These are phyloP conservation scores for Arremon aurantiirostris DNA, from an alignment of 2,797 vertebrate species.

Conservation along the genomic window DNA sequence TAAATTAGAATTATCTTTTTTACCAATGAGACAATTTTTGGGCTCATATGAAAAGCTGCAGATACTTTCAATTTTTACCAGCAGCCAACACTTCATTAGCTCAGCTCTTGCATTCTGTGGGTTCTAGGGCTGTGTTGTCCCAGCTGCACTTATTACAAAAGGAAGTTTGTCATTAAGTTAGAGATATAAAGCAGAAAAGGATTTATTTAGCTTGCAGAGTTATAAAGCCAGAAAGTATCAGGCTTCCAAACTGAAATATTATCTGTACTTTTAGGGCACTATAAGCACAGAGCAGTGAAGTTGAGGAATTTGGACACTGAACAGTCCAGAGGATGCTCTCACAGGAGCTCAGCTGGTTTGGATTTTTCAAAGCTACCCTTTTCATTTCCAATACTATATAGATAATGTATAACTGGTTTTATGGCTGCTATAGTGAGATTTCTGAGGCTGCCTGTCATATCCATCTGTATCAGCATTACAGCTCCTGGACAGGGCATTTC, in stretches of 20 bases:
- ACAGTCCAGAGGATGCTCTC: background rate
- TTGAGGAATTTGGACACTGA: background rate
- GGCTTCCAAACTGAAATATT: background rate
- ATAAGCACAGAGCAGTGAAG: background rate
- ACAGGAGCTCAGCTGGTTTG: background rate
- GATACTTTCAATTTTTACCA: background rate
- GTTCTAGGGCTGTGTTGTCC: background rate
- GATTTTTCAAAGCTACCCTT: background rate
- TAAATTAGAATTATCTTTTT: background rate
- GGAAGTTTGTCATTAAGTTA: background rate
- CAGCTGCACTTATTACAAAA: background rate
- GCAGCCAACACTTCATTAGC: background rate
- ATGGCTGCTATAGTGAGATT: background rate
- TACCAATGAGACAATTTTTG: background rate
- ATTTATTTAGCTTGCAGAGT: background rate
- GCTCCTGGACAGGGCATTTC: background rate
- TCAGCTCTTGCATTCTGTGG: background rate
- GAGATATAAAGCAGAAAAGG: background rate
- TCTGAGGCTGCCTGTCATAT: background rate
- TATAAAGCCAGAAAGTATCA: background rate
- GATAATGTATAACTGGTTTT: background rate
- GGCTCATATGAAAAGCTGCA: background rate
- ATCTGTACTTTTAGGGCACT: background rate
- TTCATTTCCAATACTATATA: background rate
- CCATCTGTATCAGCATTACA: background rate